phyloP scores from a whole-genome alignment of 2,888 invertebrate genomes.

The Elaeidobius kamerunicus region DNA sequence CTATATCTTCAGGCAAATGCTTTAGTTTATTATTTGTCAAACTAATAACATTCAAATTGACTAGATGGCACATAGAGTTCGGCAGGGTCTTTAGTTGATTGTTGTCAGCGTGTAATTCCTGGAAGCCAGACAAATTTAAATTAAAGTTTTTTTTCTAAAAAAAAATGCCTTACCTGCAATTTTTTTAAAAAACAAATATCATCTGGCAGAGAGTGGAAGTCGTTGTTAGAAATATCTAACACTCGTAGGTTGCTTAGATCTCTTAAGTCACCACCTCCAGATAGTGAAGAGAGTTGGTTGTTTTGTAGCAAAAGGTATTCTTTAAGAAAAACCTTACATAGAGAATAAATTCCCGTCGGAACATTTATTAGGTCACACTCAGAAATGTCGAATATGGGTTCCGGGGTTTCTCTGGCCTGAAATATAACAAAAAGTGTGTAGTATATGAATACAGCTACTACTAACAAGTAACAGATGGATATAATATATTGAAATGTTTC shows the following conservation, averaged over 20 bases:
- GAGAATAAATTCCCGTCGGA: slow-evolving; percentile 73
- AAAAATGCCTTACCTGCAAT: slow-evolving; percentile 61
- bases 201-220: slow-evolving; percentile 60
- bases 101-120: slow-evolving; percentile 72
- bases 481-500: too few species aligned
- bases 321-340: slow-evolving; percentile 81
- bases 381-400: slow-evolving; percentile 76
- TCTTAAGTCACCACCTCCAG: slow-evolving; percentile 67
- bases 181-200: slow-evolving; percentile 64
- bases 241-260: slow-evolving; percentile 66
- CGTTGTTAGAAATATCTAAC: slow-evolving; percentile 66
- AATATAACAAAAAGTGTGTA: slow-evolving; percentile 35
- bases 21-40: slow-evolving; percentile 68
- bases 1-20: slow-evolving; percentile 60
- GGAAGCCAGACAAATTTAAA: slow-evolving; percentile 27
- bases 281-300: slow-evolving; percentile 67
- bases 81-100: slow-evolving; percentile 71
- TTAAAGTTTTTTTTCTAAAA: not conserved
- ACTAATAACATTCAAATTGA: slow-evolving; percentile 64
- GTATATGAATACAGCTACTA: too few species aligned
- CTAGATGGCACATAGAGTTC: slow-evolving; percentile 61
- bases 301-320: slow-evolving; percentile 63
- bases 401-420: slow-evolving; percentile 75
- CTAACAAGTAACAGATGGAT: too few species aligned
- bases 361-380: slow-evolving; percentile 71